These are phyloP conservation scores for Etia nguti DNA, from an alignment of 2,113 vertebrate species.

Conservation along the genomic window DNA sequence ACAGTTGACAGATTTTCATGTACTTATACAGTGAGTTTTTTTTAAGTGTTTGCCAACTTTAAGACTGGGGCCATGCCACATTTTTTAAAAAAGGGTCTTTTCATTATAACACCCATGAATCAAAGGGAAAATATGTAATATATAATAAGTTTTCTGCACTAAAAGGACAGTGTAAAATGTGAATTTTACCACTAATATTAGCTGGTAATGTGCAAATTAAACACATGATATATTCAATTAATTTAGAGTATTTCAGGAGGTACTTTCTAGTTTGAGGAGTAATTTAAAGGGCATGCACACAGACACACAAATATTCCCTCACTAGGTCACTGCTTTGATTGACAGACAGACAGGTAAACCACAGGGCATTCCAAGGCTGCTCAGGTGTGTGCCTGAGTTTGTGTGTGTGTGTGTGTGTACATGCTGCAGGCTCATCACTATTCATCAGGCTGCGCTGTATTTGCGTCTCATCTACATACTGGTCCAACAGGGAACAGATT, in stretches of 20 bases:
- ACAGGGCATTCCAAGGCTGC: constrained; percentile 62
- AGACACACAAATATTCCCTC: constrained; percentile 1
- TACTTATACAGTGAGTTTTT: background rate
- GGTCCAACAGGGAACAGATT: constrained; percentile 74
- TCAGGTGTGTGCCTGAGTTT: constrained; percentile 44
- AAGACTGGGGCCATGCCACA: background rate
- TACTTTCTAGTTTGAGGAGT: background rate
- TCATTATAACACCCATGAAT: background rate
- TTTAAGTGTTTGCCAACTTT: background rate
- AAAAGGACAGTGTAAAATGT: background rate
- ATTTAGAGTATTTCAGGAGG: background rate
- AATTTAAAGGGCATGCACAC: background rate
- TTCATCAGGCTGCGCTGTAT: constrained; percentile 63
- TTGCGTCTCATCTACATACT: constrained; percentile 74
- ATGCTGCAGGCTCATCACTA: constrained; percentile 60
- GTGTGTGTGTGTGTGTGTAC: constrained; percentile 1
- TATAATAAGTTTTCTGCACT: background rate
- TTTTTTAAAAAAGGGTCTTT: background rate
- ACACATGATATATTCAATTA: background rate
- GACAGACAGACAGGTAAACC: constrained; percentile 74
- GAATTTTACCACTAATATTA: background rate
- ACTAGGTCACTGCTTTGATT: constrained; percentile 57
- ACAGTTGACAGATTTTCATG: background rate
- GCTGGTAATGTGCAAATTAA: background rate
- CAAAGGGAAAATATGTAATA: background rate